Evolutionary conservation across 1,140 invertebrate genomes (phyloP), one percentile per base, ranked within the genome.

Genomic region (Vanessa tameamea): DNA sequence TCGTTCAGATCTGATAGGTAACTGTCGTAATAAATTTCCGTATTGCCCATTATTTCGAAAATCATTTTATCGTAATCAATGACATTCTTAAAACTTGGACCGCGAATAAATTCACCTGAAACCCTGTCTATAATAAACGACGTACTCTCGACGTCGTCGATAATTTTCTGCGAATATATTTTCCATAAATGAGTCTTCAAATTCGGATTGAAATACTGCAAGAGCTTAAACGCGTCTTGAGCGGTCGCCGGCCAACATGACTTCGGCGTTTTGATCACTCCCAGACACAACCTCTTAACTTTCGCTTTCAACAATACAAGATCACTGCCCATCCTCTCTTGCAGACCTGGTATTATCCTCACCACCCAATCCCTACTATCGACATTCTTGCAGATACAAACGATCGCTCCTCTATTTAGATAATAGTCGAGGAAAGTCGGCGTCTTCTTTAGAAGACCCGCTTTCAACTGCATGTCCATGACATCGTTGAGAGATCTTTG

Each of bases 51-150:
- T 14, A 92, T 16, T 73, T 91, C 88, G 68, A 92, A 91, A 9
- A 89, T 87, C 81, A 90, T 90, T 72, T 87, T 83, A 31, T 76
- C 75, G 43, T 90, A 91, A 77, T 92, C 88, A 47, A 92, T 89
- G 2, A 91, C 79, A 74, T 92, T 92, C 75, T 88, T 89, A 59
- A 92, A 91, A 0, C 78, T 72, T 0, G 82, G 81, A 3, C 88
- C 87, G 16, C 90, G 74, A 48, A 92, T 86, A 16, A 89, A 87
- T 82, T 92, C 88, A 9, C 83, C 84, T 7, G 90, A 92, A 0
- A 89, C 81, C 12, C 85, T 72, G 67, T 92, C 90, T 1, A 90
- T 85, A 2, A 88, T 37, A 55, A 92, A 90, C 1, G 81, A 87
- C 6, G 87, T 88, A 48, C 57, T 70, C 73, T 92, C 86, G 0